A percentile compares a stretch with the other conserved stretches of the same genome.
Evolutionary conservation across 2,113 vertebrate species (phyloP).

Genomic region (Pycnonotus jocosus): DNA sequence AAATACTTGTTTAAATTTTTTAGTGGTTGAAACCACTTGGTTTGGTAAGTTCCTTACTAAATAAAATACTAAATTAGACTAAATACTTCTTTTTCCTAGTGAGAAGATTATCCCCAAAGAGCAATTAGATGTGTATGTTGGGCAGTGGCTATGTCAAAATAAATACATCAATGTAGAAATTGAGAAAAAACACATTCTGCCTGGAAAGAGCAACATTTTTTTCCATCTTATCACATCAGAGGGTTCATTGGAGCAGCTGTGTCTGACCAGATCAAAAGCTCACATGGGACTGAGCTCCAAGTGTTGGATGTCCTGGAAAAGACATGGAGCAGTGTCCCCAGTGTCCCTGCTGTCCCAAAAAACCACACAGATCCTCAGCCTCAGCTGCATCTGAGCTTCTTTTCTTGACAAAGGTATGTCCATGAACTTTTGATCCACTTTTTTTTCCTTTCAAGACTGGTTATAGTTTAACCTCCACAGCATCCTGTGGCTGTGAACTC

Average conservation of each 20-base stretch:
- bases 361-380: not conserved
- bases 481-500: not conserved
- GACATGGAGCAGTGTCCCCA: not conserved
- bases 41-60: not conserved
- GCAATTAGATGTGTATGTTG: not conserved
- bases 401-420: not conserved
- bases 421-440: not conserved
- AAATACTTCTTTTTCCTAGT: not conserved
- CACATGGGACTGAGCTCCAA: not conserved
- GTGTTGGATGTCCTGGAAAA: not conserved
- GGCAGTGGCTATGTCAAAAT: not conserved
- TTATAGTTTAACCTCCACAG: not conserved
- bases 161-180: not conserved
- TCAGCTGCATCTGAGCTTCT: not conserved
- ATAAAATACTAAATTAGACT: not conserved
- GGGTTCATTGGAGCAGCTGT: not conserved
- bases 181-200: not conserved
- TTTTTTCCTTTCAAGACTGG: accelerated
- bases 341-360: not conserved
- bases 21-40: not conserved
- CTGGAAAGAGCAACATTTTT: not conserved
- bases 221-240: not conserved
- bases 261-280: not conserved
- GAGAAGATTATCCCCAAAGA: not conserved
- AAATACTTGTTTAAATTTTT: not conserved